Conservation (phyloP, 2,797 vertebrate genomes). For the Hemibagrus guttatus region DNA sequence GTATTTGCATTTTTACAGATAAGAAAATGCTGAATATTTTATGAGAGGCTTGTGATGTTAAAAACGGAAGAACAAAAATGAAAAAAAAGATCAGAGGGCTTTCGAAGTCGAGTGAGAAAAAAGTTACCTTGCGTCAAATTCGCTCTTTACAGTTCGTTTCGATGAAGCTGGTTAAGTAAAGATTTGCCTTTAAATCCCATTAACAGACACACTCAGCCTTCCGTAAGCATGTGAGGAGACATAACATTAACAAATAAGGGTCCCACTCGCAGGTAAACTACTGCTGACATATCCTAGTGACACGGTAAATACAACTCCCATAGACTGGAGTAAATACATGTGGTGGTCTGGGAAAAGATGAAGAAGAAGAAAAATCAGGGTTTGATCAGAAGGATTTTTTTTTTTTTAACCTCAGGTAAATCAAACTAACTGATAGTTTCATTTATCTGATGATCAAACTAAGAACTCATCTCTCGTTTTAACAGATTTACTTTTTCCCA, state of each 20-base stretch:
- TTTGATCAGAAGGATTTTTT: too few species aligned
- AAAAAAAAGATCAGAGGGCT: not conserved
- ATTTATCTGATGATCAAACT: too few species aligned
- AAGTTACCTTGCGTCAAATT: not conserved
- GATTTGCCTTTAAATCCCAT: not conserved
- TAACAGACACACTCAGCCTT: not conserved
- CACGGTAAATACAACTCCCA: not conserved
- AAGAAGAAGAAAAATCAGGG: not conserved
- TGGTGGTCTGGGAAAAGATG: not conserved
- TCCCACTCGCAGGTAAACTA: not conserved
- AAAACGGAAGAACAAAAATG: not conserved
- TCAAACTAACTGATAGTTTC: too few species aligned
- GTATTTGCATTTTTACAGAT: not conserved
- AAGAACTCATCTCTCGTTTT: too few species aligned
- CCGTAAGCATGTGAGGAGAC: not conserved
- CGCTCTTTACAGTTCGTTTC: not conserved
- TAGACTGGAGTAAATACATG: not conserved
- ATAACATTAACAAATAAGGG: not conserved
- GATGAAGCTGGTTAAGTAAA: conserved; percentile 2
- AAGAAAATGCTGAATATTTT: not conserved
- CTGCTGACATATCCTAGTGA: not conserved
- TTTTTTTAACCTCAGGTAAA: too few species aligned
- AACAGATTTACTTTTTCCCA: too few species aligned
- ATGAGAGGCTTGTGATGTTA: not conserved
- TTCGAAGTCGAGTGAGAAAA: not conserved